Conservation (phyloP, 2,113 vertebrate species). For the Podarcis muralis region DNA sequence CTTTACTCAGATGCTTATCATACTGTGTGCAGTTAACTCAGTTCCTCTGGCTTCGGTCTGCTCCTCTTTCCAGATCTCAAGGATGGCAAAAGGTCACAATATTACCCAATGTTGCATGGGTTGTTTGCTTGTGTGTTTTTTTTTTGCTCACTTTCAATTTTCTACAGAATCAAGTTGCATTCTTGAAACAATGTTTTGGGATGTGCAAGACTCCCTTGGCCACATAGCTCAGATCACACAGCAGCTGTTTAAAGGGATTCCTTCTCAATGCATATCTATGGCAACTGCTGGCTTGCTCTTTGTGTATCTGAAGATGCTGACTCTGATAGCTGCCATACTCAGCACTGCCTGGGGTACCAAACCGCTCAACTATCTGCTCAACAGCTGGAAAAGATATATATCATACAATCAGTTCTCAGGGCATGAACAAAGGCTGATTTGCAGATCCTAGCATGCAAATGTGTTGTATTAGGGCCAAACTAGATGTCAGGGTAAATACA, state of each 20-base stretch:
- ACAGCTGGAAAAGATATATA: background rate
- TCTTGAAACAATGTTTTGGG: background rate
- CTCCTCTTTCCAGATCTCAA: background rate
- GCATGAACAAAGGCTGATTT: background rate
- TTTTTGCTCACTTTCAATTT: background rate
- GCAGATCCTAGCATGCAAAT: background rate
- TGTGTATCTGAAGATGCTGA: background rate
- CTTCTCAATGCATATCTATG: background rate
- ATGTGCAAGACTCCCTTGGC: no score
- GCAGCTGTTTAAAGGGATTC: background rate
- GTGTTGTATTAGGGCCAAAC: background rate
- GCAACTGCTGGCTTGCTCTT: background rate
- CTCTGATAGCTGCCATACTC: background rate
- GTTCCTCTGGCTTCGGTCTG: background rate
- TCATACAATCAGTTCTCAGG: background rate
- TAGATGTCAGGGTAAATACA: background rate
- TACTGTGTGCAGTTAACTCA: background rate
- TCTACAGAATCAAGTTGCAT: background rate
- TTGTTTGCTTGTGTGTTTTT: no score
- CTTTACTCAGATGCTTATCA: no score
- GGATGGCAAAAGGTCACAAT: background rate
- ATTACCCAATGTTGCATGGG: no score
- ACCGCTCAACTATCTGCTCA: background rate
- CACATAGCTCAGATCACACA: background rate
- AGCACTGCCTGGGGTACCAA: background rate